These are phyloP conservation scores for Diglossa cyanea DNA, from an alignment of 2,797 vertebrate genomes.

Conservation along the genomic window DNA sequence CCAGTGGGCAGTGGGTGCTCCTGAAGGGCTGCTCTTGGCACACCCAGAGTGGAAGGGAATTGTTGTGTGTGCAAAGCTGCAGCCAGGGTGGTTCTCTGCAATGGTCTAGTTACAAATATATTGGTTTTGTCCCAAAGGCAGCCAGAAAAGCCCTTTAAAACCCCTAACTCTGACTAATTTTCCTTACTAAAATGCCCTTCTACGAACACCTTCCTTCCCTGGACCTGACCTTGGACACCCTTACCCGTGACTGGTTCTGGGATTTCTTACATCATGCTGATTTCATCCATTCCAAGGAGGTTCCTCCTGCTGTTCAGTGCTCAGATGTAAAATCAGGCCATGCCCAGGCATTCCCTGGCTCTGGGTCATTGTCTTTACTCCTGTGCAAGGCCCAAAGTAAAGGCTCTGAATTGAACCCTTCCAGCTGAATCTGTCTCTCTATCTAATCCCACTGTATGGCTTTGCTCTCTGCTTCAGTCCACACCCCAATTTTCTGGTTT, in stretches of 20 bases:
- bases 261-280: background rate
- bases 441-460: accelerated
- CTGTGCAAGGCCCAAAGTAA: background rate
- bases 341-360: background rate
- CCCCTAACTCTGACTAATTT: background rate
- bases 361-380: background rate
- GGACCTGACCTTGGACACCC: background rate
- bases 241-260: accelerated
- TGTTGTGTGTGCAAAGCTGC: accelerated
- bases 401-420: background rate
- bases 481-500: background rate
- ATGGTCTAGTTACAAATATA: background rate
- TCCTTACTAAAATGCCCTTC: background rate
- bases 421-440: background rate
- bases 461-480: background rate
- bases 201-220: background rate
- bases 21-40: background rate
- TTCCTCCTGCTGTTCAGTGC: background rate
- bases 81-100: background rate
- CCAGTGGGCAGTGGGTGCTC: background rate
- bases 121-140: background rate
- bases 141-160: background rate
- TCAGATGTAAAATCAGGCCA: background rate
- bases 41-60: background rate
- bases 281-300: background rate